A percentile compares a stretch with the other conserved stretches of the same genome.
These are phyloP conservation scores for Chloropsis hardwickii DNA, from an alignment of 2,113 vertebrate species.

Conservation along the genomic window DNA sequence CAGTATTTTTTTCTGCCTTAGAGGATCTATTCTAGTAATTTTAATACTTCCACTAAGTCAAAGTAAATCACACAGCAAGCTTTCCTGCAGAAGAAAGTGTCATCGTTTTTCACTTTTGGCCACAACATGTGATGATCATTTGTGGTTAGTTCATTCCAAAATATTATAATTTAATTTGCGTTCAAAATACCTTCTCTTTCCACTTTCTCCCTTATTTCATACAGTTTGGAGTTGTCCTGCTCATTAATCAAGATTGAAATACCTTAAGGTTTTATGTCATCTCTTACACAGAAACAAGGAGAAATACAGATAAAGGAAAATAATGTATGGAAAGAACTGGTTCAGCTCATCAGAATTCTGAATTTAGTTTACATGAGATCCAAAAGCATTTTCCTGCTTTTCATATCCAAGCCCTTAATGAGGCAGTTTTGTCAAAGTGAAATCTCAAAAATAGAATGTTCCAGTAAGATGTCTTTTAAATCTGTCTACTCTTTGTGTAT, in stretches of 20 bases:
- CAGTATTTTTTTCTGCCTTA: neutral
- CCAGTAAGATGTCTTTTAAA: constrained; percentile 62
- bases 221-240: neutral
- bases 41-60: neutral
- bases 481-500: constrained; percentile 55
- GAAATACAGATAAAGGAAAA: constrained; percentile 33
- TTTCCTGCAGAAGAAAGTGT: neutral
- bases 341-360: constrained; percentile 61
- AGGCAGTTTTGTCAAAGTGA: constrained; percentile 62
- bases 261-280: neutral
- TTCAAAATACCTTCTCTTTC: neutral
- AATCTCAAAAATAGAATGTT: constrained; percentile 65
- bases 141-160: neutral
- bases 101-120: neutral
- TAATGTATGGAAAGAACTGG: constrained; percentile 32
- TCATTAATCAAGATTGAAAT: neutral
- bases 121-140: neutral
- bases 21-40: neutral
- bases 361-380: constrained; percentile 57
- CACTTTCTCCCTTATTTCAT: neutral
- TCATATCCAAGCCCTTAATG: constrained; percentile 58
- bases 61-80: neutral
- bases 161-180: neutral
- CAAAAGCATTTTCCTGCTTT: constrained; percentile 49
- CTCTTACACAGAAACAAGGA: neutral